Evolutionary conservation across 1,140 invertebrate species (phyloP).

Genomic region (Vollenhovia emeryi): DNA sequence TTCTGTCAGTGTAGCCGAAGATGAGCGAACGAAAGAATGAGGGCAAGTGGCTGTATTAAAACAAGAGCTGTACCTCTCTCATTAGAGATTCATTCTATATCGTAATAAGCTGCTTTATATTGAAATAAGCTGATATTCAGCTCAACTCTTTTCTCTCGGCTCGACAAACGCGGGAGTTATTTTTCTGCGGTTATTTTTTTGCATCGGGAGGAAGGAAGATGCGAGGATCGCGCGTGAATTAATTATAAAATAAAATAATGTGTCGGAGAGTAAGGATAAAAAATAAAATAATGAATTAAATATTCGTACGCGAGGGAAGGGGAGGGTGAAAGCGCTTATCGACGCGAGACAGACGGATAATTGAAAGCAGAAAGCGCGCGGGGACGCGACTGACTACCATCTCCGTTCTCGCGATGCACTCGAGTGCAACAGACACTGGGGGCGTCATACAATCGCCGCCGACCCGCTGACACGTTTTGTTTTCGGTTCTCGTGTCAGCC

Average conservation of each 20-base stretch:
- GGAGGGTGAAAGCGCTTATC: background rate
- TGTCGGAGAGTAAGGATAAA: background rate
- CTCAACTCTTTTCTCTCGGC: background rate
- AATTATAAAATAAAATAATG: background rate
- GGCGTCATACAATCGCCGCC: constrained; percentile 65
- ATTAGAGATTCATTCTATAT: background rate
- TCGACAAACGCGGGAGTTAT: background rate
- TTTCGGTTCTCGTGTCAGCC: constrained; percentile 63
- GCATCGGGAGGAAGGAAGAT: background rate
- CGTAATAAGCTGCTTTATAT: background rate
- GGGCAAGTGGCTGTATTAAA: background rate
- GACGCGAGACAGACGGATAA: constrained; percentile 52
- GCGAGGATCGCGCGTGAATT: background rate
- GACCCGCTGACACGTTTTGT: constrained; percentile 72
- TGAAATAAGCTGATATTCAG: background rate
- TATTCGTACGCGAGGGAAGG: background rate
- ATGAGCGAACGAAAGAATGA: no score
- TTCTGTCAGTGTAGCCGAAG: no score
- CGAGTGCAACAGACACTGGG: constrained; percentile 61
- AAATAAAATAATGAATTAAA: background rate
- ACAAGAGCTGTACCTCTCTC: background rate
- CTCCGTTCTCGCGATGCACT: constrained; percentile 56
- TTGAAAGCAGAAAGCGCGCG: constrained; percentile 8
- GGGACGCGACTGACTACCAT: constrained; percentile 39
- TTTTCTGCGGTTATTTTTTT: background rate